Percentiles rank a stretch among this genome's conserved stretches.
Conservation (phyloP, 53 echinoderm and acorn worm species). For the Henricia sp. region DNA sequence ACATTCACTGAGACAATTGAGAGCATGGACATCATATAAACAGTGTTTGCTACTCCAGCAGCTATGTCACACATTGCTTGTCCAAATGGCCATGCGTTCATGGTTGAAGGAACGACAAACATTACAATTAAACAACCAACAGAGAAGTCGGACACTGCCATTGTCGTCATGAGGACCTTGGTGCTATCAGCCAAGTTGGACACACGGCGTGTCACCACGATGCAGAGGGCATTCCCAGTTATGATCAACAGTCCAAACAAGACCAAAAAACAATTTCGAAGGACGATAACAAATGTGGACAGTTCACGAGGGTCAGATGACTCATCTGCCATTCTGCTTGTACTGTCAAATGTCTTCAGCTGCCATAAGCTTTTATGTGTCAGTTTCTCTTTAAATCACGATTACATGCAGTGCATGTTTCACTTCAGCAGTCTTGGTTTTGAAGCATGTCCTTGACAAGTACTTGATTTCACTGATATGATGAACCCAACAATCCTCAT, state of each 20-base stretch:
- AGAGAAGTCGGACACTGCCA: constrained; percentile 24
- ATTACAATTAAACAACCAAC: background rate
- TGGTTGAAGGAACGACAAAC: background rate
- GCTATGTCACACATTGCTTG: background rate
- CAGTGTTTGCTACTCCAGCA: background rate
- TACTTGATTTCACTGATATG: too few species aligned
- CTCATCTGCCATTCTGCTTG: too few species aligned
- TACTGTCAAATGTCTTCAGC: too few species aligned
- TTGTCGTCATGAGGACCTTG: constrained; percentile 32
- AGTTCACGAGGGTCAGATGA: background rate
- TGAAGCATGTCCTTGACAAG: too few species aligned
- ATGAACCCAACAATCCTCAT: too few species aligned
- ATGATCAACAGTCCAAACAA: constrained; percentile 16
- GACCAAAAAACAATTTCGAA: constrained; percentile 16
- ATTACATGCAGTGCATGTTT: too few species aligned
- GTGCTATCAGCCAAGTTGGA: constrained; percentile 36
- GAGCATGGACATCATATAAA: background rate
- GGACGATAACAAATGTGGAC: background rate
- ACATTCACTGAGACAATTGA: background rate
- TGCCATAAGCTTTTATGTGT: too few species aligned
- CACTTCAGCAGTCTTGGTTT: too few species aligned
- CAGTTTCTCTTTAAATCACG: too few species aligned
- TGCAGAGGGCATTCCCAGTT: constrained; percentile 32
- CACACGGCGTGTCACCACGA: constrained; percentile 34
- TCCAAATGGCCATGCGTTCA: constrained; percentile 33